Base-by-base conservation (phyloP, 2,797 vertebrate species). In the Enoplosus armatus region DNA sequence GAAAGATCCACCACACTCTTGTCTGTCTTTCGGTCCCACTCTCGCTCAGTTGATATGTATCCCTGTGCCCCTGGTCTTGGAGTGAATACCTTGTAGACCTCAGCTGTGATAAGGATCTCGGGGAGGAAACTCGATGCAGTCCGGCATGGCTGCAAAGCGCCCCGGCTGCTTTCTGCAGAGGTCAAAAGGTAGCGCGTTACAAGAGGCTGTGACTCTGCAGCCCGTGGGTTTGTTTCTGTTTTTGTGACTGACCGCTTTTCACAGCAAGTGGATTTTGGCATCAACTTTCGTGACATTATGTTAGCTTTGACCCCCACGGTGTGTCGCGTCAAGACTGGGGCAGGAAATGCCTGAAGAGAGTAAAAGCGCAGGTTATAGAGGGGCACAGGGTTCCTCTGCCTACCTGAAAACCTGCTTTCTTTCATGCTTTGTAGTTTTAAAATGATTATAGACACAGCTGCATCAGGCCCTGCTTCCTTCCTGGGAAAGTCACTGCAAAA, bases 71-170 rank as follows among this genome's bases (percentile, higher is more conserved):
- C 69, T 66, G 50, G 56, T 66, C 59, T 58, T 43, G 65, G 53
- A 67, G 70, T 85, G 69, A 87, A 84, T 69, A 72, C 72, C 20
- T 26, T 75, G 37, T 66, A 77, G 69, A 85, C 65, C 76, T 67
- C 15, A 67, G 39, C 31, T 31, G 31, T 51, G 86, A 83, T 87
- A 88, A 85, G 74, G 62, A 88, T 89, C 79, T 72, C 39, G 76
- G 58, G 45, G 48, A 71, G 77, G 90, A 90, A 90, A 90, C 78
- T 65, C 78, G 79, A 90, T 85, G 80, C 82, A 76, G 53, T 80
- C 53, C 79, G 68, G 78, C 67, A 56, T 76, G 70, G 77, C 53
- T 63, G 41, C 72, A 68, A 63, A 80, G 67, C 74, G 56, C 72
- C 47, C 47, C 27, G 16, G 22, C 51, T 51, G 45, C 70, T 80